Percentiles rank a stretch among this genome's conserved stretches.
These are phyloP conservation scores for Cheirogaleus medius DNA, from an alignment of 2,113 vertebrate species.

Conservation along the genomic window DNA sequence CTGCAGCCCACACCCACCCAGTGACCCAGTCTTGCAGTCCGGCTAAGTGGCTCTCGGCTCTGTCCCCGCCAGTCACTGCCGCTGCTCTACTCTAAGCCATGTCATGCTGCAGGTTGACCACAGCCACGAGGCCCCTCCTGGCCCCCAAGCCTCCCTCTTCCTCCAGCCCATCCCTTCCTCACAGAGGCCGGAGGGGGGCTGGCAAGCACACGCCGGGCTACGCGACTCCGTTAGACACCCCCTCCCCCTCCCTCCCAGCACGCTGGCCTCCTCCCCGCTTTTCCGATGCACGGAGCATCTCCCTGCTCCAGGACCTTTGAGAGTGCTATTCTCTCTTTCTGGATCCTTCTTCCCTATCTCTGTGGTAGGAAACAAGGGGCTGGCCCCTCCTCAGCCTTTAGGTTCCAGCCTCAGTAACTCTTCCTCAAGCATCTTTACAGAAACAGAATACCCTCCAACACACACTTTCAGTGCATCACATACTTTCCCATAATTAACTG, in stretches of 20 bases:
- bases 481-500: neutral
- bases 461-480: neutral
- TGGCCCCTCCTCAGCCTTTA: neutral
- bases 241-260: neutral
- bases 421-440: neutral
- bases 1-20: rapidly evolving
- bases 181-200: neutral
- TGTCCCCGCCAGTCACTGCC: rapidly evolving
- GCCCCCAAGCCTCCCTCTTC: neutral
- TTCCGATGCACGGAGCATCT: neutral
- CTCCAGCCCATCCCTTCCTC: neutral
- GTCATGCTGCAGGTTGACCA: rapidly evolving
- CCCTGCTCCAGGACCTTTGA: neutral
- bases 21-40: neutral
- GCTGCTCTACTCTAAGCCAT: neutral
- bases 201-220: neutral
- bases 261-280: neutral
- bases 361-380: neutral
- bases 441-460: neutral
- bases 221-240: neutral
- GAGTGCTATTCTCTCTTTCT: neutral
- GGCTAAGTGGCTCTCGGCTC: neutral
- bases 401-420: neutral
- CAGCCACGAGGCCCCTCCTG: neutral
- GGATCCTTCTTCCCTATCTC: neutral